phyloP scores from a whole-genome alignment of 2,797 vertebrate genomes.

The Dendrocincla fuliginosa region DNA sequence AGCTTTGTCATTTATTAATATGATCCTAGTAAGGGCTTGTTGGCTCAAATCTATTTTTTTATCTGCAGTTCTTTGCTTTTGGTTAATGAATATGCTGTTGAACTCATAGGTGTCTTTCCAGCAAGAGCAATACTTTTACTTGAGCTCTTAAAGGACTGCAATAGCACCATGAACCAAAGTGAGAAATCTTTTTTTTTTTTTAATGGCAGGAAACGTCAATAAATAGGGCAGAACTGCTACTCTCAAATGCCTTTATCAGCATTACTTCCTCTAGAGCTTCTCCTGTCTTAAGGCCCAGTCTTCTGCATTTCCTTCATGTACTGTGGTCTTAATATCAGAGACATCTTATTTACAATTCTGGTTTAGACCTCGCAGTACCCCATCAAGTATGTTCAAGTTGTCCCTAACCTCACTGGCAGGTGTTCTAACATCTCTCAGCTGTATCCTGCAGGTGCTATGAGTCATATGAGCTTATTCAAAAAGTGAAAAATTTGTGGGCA shows the following conservation, averaged over 20 bases:
- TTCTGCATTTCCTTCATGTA: not conserved
- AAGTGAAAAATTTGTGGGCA: not conserved
- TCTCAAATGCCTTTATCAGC: not conserved
- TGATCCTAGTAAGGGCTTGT: not conserved
- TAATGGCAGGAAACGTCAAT: not conserved
- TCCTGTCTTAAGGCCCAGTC: not conserved
- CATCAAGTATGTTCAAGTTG: not conserved
- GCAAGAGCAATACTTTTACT: not conserved
- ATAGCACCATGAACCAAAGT: not conserved
- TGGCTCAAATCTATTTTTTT: not conserved
- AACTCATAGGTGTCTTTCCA: not conserved
- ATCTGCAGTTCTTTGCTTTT: not conserved
- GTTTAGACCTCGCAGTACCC: not conserved
- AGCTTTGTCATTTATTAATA: conserved; percentile 30
- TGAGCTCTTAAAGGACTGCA: not conserved
- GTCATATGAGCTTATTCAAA: not conserved
- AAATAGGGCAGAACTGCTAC: not conserved
- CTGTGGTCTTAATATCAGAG: not conserved
- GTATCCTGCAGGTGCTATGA: not conserved
- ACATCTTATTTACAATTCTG: not conserved
- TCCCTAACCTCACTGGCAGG: not conserved
- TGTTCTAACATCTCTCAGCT: not conserved
- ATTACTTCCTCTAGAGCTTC: not conserved
- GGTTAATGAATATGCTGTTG: not conserved
- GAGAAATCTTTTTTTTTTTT: not conserved